Evolutionary conservation across 2,113 vertebrate genomes (phyloP).

Genomic region (Gopherus flavomarginatus): DNA sequence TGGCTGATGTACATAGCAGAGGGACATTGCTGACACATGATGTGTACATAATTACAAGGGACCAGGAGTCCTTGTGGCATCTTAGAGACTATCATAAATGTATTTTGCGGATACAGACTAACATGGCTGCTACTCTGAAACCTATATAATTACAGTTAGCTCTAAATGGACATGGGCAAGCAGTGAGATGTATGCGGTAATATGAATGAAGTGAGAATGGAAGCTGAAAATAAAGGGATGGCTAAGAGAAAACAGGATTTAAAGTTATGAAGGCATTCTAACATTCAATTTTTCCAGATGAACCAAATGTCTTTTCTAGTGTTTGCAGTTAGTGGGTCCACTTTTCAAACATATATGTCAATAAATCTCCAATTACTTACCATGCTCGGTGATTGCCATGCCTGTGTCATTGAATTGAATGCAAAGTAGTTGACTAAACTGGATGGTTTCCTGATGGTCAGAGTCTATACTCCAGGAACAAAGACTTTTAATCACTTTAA

Average conservation of each 20-base stretch:
- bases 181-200: not conserved
- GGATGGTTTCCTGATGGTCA: slow-evolving; percentile 58
- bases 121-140: too few relatives aligned
- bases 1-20: too few relatives aligned
- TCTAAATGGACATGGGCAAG: not conserved
- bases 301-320: slow-evolving; percentile 67
- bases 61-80: too few relatives aligned
- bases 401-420: slow-evolving; percentile 59
- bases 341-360: slow-evolving; percentile 68
- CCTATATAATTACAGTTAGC: not conserved
- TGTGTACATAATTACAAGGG: too few relatives aligned
- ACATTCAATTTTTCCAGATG: slow-evolving; percentile 46
- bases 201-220: not conserved
- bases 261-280: slow-evolving; percentile 63
- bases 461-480: slow-evolving; percentile 61
- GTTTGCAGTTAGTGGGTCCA: slow-evolving; percentile 62
- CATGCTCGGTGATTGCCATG: slow-evolving; percentile 52
- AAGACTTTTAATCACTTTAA: slow-evolving; percentile 19
- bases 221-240: slow-evolving; percentile 17
- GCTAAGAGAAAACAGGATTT: slow-evolving; percentile 49
- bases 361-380: slow-evolving; percentile 66
- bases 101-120: too few relatives aligned
- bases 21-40: too few relatives aligned
- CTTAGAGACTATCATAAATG: too few relatives aligned
- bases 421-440: slow-evolving; percentile 55